phyloP scores from a whole-genome alignment of 2,888 invertebrate genomes.

The Altica lythri region DNA sequence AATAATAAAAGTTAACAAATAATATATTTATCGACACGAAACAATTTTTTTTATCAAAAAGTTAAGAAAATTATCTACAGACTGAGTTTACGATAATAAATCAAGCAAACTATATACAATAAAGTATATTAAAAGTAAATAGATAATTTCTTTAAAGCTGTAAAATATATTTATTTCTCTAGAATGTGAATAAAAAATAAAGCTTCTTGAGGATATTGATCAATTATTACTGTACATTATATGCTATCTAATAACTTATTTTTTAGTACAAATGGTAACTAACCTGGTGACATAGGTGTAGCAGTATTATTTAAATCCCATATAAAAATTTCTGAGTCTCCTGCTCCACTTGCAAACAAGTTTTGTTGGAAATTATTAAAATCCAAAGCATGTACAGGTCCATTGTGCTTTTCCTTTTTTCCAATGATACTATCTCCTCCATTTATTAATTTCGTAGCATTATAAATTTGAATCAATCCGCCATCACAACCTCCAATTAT shows the following conservation, averaged over 20 bases:
- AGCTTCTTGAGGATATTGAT: background rate
- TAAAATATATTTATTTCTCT: background rate
- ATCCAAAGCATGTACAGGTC: slow-evolving; percentile 87
- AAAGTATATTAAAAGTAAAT: no score
- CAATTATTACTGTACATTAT: background rate
- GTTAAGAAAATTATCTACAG: background rate
- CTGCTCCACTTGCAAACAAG: slow-evolving; percentile 87
- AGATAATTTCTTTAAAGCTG: background rate
- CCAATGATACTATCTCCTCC: slow-evolving; percentile 71
- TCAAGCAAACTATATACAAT: background rate
- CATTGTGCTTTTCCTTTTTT: slow-evolving; percentile 80
- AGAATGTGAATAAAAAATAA: no score
- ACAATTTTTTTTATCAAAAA: background rate
- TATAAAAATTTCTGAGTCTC: slow-evolving; percentile 93
- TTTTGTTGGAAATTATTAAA: slow-evolving; percentile 91
- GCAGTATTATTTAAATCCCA: slow-evolving; percentile 93
- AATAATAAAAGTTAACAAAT: background rate
- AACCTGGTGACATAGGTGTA: slow-evolving; percentile 88
- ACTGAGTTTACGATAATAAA: background rate
- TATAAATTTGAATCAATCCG: slow-evolving; percentile 86
- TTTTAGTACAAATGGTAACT: background rate
- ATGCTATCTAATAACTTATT: background rate
- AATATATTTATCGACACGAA: background rate
- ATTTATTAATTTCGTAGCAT: slow-evolving; percentile 75
- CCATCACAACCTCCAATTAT: slow-evolving; percentile 92